A percentile compares a stretch with the other conserved stretches of the same genome.
Evolutionary conservation across 2,113 vertebrate genomes (phyloP).

Genomic region (Sander lucioperca): DNA sequence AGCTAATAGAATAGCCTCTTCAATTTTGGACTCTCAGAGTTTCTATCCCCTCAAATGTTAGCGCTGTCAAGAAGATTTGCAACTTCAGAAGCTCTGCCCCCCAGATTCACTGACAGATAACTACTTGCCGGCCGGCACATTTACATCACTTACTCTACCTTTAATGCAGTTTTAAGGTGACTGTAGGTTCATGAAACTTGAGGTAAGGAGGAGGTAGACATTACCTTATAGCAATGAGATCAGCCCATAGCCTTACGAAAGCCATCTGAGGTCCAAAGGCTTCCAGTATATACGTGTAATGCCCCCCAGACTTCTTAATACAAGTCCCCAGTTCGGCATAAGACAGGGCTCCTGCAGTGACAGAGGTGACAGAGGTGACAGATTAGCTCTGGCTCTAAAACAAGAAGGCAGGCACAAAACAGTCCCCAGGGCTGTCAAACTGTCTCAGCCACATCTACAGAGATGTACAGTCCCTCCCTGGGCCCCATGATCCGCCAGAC

Average conservation of each 20-base stretch:
- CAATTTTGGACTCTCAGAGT: too few species aligned
- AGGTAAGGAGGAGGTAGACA: neutral
- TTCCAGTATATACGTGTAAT: slow-evolving; percentile 96
- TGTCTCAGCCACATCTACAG: slow-evolving; percentile 12
- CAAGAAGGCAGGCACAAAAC: slow-evolving; percentile 11
- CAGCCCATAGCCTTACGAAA: slow-evolving; percentile 94
- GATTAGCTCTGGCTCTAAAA: slow-evolving; percentile 19
- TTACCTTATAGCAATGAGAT: slow-evolving; percentile 94
- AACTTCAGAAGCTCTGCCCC: too few species aligned
- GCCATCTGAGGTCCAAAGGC: slow-evolving; percentile 94
- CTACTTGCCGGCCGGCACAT: too few species aligned
- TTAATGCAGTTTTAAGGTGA: neutral
- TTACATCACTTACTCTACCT: too few species aligned
- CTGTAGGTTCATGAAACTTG: neutral
- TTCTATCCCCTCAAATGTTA: too few species aligned
- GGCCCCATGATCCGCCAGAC: neutral
- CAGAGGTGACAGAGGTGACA: slow-evolving; percentile 14
- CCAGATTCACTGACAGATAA: too few species aligned
- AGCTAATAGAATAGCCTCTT: too few species aligned
- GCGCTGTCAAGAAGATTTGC: too few species aligned
- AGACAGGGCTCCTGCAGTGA: slow-evolving; percentile 89
- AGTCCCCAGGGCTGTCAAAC: slow-evolving; percentile 17
- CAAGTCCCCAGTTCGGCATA: slow-evolving; percentile 96
- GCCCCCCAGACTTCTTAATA: slow-evolving; percentile 97
- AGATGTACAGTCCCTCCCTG: neutral